Base-by-base conservation (phyloP, 2,888 invertebrate species). In the Cylloceria caligata region DNA sequence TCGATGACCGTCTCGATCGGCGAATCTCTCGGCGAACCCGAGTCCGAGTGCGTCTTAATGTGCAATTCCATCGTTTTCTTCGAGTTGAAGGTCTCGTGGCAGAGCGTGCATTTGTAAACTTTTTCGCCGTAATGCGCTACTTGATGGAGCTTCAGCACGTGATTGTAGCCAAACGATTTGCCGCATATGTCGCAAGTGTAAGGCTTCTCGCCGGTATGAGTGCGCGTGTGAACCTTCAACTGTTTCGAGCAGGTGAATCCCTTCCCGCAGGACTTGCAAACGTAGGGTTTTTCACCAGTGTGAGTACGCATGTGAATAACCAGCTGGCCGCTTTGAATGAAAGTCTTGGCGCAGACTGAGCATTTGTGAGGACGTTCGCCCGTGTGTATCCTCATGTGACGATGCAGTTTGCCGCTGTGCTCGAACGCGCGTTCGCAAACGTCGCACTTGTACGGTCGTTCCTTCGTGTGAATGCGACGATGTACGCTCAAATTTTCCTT, bases 201-300 rank as follows among this genome's bases (percentile, higher is more conserved):
- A 0, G 98, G 98, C 86, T 98, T 96, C 89, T 98, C 98, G 1
- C 98, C 98, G 0, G 98, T 98, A 90, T 98, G 98, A 0, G 98
- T 98, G 47, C 98, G 95, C 34, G 97, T 97, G 92, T 98, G 98
- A 39, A 98, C 98, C 92, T 98, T 98, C 16, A 98, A 94, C 92
- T 98, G 98, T 91, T 98, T 98, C 84, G 97, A 97, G 92, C 98
- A 98, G 3, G 98, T 98, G 93, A 98, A 98, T 4, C 97, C 97
- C 91, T 98, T 98, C 65, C 96, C 96, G 91, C 98, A 98, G 93
- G 97, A 93, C 92, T 95, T 94, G 86, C 95, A 95, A 1, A 96
- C 95, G 91, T 97, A 98, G 0, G 97, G 97, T 90, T 97, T 97
- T 92, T 97, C 97, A 0, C 96, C 97, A 0, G 98, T 98, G 90